Evolutionary conservation across 2,797 vertebrate species (phyloP), one percentile per base, ranked within the genome.

Genomic region (Periophthalmus magnuspinnatus): DNA sequence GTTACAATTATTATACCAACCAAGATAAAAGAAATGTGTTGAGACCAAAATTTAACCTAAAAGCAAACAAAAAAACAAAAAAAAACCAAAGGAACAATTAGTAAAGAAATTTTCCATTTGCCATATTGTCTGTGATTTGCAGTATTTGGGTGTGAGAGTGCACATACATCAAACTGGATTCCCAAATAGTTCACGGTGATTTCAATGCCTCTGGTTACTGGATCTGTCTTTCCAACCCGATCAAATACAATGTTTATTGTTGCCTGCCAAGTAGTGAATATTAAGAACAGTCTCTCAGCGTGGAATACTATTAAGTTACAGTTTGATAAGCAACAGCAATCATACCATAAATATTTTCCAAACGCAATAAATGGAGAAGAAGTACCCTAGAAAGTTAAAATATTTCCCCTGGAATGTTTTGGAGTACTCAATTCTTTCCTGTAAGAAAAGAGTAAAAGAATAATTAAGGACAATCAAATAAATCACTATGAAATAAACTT

Each of bases 331-430:
- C 24, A 56, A 56, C 21, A 32, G 55, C 1, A 48, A 56, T 74
- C 95, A 85, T 93, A 99, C 98, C 97, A 99, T 99, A 81, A 99
- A 99, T 78, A 98, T 99, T 91, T 99, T 99, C 98, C 97, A 99
- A 78, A 99, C 96, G 84, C 97, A 99, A 70, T 99, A 99, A 84
- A 99, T 98, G 76, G 98, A 99, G 90, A 99, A 99, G 92, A 99
- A 99, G 76, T 99, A 99, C 63, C 98, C 98, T 69, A 99, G 86
- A 83, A 99, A 97, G 87, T 99, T 99, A 24, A 99, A 99, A 85
- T 99, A 99, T 89, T 97, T 99, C 55, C 97, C 98, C 83, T 99
- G 96, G 90, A 99, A 99, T 74, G 98, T 99, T 93, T 95, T 99
- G 5, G 97, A 99, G 76, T 99, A 99, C 85, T 99, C 98, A 73